Conservation (phyloP, 2,113 vertebrate genomes). For the Serinus canaria region DNA sequence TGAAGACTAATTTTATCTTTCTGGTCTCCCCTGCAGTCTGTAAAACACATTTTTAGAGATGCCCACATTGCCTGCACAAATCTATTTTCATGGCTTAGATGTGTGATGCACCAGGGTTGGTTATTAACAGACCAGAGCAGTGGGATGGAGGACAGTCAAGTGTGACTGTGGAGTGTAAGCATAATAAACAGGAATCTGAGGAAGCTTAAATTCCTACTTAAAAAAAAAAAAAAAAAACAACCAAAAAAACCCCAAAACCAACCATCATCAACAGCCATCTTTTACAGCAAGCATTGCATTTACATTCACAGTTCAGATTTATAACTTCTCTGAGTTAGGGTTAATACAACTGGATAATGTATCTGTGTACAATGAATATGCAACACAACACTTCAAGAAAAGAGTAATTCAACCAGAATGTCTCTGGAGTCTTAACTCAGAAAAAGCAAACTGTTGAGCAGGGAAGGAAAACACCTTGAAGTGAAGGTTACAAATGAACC, state of each 20-base stretch:
- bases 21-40: not conserved
- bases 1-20: not conserved
- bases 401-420: not conserved
- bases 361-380: not conserved
- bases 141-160: not conserved
- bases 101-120: not conserved
- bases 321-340: not conserved
- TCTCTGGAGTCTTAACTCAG: not conserved
- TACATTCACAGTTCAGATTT: not conserved
- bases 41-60: not conserved
- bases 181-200: not conserved
- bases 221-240: not conserved
- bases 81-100: not conserved
- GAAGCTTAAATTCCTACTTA: not conserved
- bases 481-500: not conserved
- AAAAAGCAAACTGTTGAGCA: not conserved
- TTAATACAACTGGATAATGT: not conserved
- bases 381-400: not conserved
- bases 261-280: not conserved
- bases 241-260: no score
- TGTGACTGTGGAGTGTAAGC: not conserved
- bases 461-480: not conserved
- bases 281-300: not conserved
- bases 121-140: not conserved
- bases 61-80: not conserved